Conservation (phyloP, 2,113 vertebrate species). For the Reinhardtius hippoglossoides region DNA sequence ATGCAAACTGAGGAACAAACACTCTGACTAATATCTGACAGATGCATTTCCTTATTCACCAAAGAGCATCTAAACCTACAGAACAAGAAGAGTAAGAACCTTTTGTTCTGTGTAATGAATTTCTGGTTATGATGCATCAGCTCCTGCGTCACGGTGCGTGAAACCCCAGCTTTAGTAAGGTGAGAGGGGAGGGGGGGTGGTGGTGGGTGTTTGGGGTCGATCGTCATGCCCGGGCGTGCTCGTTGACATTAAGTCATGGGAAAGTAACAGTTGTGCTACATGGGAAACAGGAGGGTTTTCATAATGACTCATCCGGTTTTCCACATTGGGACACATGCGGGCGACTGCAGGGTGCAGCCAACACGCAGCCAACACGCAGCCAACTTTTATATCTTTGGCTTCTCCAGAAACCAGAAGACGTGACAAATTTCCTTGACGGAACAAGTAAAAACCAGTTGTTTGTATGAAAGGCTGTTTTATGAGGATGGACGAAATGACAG, state of each 20-base stretch:
- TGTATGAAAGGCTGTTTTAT: too few relatives aligned
- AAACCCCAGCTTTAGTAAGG: conserved; percentile 3
- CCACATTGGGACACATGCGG: background rate
- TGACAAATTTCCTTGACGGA: background rate
- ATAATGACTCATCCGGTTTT: conserved; percentile 36
- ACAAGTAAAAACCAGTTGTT: too few relatives aligned
- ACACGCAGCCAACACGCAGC: background rate
- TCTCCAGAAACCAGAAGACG: background rate
- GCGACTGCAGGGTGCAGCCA: background rate
- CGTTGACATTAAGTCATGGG: conserved; percentile 31
- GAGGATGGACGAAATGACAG: too few relatives aligned
- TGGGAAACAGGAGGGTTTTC: conserved; percentile 41
- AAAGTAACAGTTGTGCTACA: conserved; percentile 11
- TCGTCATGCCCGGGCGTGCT: conserved; percentile 34
- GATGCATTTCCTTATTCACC: background rate
- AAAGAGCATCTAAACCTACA: background rate
- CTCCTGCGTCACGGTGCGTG: background rate
- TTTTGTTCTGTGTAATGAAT: background rate
- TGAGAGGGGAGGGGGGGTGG: background rate
- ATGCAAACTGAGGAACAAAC: background rate
- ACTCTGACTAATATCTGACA: background rate
- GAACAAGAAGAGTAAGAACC: background rate
- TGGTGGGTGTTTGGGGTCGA: background rate
- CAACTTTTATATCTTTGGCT: background rate
- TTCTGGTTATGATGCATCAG: conserved; percentile 8